phyloP scores from a whole-genome alignment of 2,888 invertebrate genomes.

The Ornithoptera priamus region DNA sequence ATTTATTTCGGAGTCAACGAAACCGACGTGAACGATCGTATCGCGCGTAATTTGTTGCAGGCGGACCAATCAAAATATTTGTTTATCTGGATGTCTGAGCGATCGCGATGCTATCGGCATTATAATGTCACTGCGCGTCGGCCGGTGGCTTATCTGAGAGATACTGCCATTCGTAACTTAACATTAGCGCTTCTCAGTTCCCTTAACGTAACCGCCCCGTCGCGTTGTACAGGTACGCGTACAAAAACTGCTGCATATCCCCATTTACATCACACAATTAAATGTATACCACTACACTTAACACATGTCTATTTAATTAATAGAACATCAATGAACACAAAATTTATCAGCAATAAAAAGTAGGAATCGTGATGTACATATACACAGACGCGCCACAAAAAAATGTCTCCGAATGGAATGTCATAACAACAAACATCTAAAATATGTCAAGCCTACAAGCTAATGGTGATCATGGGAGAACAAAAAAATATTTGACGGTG shows the following conservation, averaged over 20 bases:
- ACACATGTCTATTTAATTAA: background rate
- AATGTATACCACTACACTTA: background rate
- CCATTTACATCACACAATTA: constrained; percentile 25
- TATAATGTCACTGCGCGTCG: constrained; percentile 57
- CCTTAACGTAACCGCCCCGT: constrained; percentile 23
- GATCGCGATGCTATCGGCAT: constrained; percentile 59
- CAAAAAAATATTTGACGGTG: constrained; percentile 73
- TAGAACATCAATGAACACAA: constrained; percentile 12
- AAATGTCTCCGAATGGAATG: constrained; percentile 42
- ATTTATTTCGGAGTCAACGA: constrained; percentile 30
- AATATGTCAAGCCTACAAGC: constrained; percentile 55
- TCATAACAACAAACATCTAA: constrained; percentile 55
- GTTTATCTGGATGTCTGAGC: constrained; percentile 50
- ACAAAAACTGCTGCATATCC: constrained; percentile 9
- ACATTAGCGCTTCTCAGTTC: constrained; percentile 34
- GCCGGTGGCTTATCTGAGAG: constrained; percentile 56
- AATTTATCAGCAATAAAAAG: constrained; percentile 3
- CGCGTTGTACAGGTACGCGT: constrained; percentile 4
- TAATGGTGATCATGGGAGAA: constrained; percentile 72
- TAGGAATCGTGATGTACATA: constrained; percentile 30
- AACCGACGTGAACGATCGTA: constrained; percentile 47
- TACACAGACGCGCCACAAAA: constrained; percentile 35
- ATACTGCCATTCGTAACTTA: constrained; percentile 34
- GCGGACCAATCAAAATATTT: constrained; percentile 68
- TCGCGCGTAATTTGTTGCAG: constrained; percentile 63